Percentiles rank a stretch among this genome's conserved stretches.
Conservation (phyloP, 2,888 invertebrate species). For the Lingula anatina region DNA sequence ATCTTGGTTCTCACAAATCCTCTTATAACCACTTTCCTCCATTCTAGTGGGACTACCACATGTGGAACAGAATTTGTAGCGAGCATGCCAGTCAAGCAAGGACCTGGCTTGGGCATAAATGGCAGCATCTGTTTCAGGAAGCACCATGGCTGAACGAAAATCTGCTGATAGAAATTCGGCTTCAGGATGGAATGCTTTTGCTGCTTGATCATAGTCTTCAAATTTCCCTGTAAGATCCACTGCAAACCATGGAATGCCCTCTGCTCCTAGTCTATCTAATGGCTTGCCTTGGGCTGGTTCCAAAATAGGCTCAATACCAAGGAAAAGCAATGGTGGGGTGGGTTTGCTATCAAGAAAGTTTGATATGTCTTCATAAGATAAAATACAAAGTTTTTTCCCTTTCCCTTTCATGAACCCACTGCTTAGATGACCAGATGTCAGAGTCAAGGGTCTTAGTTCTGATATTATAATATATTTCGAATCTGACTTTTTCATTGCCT, state of each 20-base stretch:
- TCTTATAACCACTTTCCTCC: conserved; percentile 45
- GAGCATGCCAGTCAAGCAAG: conserved; percentile 52
- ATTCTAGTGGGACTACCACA: conserved; percentile 46
- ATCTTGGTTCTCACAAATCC: conserved; percentile 30
- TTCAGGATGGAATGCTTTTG: conserved; percentile 4
- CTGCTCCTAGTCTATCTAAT: conserved; percentile 13
- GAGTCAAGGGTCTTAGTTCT: conserved; percentile 26
- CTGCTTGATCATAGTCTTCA: conserved; percentile 16
- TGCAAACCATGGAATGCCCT: conserved; percentile 44
- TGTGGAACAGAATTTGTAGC: conserved; percentile 52
- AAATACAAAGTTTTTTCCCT: conserved; percentile 14
- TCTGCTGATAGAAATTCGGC: not conserved
- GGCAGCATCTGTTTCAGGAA: conserved; percentile 36
- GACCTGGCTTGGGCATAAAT: conserved; percentile 49
- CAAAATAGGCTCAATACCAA: conserved; percentile 28
- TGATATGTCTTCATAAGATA: conserved; percentile 24
- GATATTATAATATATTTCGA: conserved; percentile 40
- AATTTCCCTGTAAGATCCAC: conserved; percentile 25
- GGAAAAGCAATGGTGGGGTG: conserved; percentile 32
- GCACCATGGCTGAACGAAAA: conserved; percentile 17
- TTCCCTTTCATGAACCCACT: too few species aligned
- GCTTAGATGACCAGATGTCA: conserved; percentile 5
- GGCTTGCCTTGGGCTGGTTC: conserved; percentile 13
- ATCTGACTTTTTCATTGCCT: conserved; percentile 19
- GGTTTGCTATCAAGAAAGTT: conserved; percentile 16